These are phyloP conservation scores for Diacarnus erythraeanus DNA, from an alignment of 37 sponge, comb jelly and placozoan genomes.

Conservation along the genomic window DNA sequence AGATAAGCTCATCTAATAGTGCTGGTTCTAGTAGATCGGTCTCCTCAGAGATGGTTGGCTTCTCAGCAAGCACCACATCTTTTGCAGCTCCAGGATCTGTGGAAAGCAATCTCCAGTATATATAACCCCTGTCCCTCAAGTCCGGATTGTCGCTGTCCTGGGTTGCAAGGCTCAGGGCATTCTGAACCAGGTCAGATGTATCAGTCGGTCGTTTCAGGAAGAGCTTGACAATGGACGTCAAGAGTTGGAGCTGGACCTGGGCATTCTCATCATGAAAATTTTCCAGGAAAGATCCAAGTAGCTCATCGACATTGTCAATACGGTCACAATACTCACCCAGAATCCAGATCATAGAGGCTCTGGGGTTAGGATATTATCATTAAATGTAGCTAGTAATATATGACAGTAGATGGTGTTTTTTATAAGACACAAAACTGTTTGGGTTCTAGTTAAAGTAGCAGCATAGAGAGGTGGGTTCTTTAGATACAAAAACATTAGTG, in stretches of 20 bases:
- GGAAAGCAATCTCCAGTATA: slow-evolving; percentile 98
- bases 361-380: slow-evolving; percentile 2
- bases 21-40: slow-evolving; percentile 96
- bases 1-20: slow-evolving; percentile 94
- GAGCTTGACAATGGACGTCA: slow-evolving; percentile 96
- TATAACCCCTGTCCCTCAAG: slow-evolving; percentile 96
- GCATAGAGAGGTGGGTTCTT: too few relatives aligned
- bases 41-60: slow-evolving; percentile 98
- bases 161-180: slow-evolving; percentile 92
- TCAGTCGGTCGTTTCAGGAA: slow-evolving; percentile 94
- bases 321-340: slow-evolving; percentile 98
- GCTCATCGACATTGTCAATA: slow-evolving; percentile 93
- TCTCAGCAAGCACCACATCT: slow-evolving; percentile 97
- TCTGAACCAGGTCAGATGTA: slow-evolving; percentile 95
- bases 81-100: slow-evolving; percentile 99
- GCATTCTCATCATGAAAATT: slow-evolving; percentile 93
- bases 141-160: slow-evolving; percentile 99
- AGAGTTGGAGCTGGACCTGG: slow-evolving; percentile 95
- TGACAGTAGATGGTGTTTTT: background rate
- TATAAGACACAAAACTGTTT: too few relatives aligned
- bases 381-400: background rate
- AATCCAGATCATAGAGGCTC: slow-evolving; percentile 99
- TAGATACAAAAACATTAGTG: too few relatives aligned
- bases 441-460: too few relatives aligned
- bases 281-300: slow-evolving; percentile 88